These are phyloP conservation scores for Drosophila truncata DNA, from an alignment of 1,140 invertebrate genomes.

Conservation along the genomic window DNA sequence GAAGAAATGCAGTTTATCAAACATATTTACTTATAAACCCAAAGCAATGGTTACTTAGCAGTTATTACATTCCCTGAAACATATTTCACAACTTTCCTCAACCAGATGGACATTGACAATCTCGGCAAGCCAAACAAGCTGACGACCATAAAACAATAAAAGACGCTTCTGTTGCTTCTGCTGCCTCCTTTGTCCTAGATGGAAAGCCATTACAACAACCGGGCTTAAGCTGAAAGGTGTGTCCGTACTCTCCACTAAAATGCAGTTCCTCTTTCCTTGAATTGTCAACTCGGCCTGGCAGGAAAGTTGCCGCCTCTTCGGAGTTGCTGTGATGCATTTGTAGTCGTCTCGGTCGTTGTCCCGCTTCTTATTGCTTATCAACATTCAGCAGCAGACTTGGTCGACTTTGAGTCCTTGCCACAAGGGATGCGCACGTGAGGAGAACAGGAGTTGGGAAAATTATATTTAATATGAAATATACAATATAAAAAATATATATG, in stretches of 20 bases:
- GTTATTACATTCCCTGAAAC: background rate
- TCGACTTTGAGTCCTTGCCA: slow-evolving; percentile 6
- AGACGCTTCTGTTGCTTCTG: background rate
- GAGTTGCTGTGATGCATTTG: slow-evolving; percentile 33
- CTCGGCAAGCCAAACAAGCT: slow-evolving; percentile 1
- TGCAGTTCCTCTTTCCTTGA: background rate
- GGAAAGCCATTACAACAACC: slow-evolving; percentile 11
- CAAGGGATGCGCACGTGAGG: slow-evolving; percentile 20
- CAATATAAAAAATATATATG: background rate
- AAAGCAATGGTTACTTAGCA: background rate
- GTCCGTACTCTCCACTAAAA: slow-evolving; percentile 12
- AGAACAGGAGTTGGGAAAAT: background rate
- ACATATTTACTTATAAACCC: background rate
- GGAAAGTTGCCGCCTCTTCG: slow-evolving; percentile 41
- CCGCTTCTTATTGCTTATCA: slow-evolving; percentile 40
- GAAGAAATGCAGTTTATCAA: background rate
- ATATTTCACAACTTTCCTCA: background rate
- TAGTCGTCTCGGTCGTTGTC: slow-evolving; percentile 28
- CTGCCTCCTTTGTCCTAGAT: slow-evolving; percentile 2
- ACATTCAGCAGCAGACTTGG: slow-evolving; percentile 43
- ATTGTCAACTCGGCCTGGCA: slow-evolving; percentile 26
- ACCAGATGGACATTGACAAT: slow-evolving; percentile 6
- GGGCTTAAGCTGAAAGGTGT: slow-evolving; percentile 1
- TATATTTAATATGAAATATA: background rate
- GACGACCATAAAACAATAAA: slow-evolving; percentile 19